Conservation (phyloP, 92 coral and sea anemone species). For the Epizoanthus fatuus region DNA sequence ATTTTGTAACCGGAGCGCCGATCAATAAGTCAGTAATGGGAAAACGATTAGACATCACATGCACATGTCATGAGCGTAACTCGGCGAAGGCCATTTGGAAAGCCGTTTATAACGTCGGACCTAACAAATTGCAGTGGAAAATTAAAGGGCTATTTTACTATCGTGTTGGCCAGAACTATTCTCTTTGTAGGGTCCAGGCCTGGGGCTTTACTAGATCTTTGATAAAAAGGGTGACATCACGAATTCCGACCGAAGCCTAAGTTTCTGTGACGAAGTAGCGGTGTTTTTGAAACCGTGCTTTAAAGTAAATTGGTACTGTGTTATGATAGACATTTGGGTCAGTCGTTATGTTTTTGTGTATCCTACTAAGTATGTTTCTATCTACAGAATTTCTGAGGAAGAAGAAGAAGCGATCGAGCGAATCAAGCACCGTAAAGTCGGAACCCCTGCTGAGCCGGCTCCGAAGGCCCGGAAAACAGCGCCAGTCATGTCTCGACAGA, state of each 20-base stretch:
- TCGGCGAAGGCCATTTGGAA: neutral
- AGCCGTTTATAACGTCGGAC: neutral
- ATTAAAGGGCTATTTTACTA: neutral
- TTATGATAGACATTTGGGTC: neutral
- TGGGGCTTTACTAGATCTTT: too few species aligned
- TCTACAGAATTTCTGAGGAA: conserved; percentile 31
- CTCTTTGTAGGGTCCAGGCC: too few species aligned
- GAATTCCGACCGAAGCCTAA: neutral
- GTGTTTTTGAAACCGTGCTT: neutral
- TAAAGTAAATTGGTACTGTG: neutral
- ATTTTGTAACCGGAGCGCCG: conserved; percentile 30
- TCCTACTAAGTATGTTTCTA: neutral
- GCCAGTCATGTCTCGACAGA: conserved; percentile 10
- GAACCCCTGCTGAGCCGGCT: conserved; percentile 31
- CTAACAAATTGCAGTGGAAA: neutral
- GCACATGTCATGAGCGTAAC: neutral
- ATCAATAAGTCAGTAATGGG: neutral
- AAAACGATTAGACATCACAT: neutral
- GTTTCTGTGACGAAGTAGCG: conserved; percentile 18
- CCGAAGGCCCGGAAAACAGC: neutral
- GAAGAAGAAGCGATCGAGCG: conserved; percentile 10
- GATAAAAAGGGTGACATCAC: too few species aligned
- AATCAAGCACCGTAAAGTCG: neutral
- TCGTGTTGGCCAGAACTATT: too few species aligned
- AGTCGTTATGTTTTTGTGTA: neutral